Conservation (phyloP, 1,140 invertebrate species). For the Sitodiplosis mosellana region DNA sequence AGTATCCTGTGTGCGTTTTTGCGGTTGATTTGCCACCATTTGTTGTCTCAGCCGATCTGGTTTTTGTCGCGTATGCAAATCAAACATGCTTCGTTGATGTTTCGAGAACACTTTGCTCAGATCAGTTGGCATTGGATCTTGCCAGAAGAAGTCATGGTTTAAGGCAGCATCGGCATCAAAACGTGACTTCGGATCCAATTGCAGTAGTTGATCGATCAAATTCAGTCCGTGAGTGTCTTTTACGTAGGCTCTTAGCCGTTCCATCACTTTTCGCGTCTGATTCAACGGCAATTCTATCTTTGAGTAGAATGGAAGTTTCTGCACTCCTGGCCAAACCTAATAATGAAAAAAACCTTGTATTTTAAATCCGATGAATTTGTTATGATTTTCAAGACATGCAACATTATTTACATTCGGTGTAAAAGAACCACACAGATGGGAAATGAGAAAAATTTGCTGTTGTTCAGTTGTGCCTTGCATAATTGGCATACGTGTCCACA, state of each 20-base stretch:
- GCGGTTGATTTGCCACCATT: no score
- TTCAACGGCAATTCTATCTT: constrained; percentile 82
- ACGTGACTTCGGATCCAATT: constrained; percentile 79
- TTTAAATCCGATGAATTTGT: constrained; percentile 89
- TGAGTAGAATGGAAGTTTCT: constrained; percentile 68
- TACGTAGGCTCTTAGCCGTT: constrained; percentile 76
- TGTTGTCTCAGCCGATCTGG: no score
- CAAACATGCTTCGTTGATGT: constrained; percentile 27
- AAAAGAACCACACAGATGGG: constrained; percentile 85
- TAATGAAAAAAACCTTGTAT: no score
- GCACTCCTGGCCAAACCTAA: no score
- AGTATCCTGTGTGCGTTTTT: no score
- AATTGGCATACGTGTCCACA: constrained; percentile 88
- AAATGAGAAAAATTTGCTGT: constrained; percentile 87
- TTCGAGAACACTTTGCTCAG: constrained; percentile 83
- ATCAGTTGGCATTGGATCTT: constrained; percentile 85
- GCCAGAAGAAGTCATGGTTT: constrained; percentile 98
- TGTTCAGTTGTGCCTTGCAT: constrained; percentile 91
- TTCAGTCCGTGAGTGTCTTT: constrained; percentile 86
- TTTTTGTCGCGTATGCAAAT: no score
- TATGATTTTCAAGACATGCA: no score
- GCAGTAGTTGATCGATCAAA: constrained; percentile 79
- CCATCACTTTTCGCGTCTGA: constrained; percentile 82
- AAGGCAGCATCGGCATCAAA: constrained; percentile 81
- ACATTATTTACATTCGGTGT: constrained; percentile 24